Percentiles rank a stretch among this genome's conserved stretches.
phyloP scores from a whole-genome alignment of 1,140 invertebrate genomes.

The Nasonia longicornis region DNA sequence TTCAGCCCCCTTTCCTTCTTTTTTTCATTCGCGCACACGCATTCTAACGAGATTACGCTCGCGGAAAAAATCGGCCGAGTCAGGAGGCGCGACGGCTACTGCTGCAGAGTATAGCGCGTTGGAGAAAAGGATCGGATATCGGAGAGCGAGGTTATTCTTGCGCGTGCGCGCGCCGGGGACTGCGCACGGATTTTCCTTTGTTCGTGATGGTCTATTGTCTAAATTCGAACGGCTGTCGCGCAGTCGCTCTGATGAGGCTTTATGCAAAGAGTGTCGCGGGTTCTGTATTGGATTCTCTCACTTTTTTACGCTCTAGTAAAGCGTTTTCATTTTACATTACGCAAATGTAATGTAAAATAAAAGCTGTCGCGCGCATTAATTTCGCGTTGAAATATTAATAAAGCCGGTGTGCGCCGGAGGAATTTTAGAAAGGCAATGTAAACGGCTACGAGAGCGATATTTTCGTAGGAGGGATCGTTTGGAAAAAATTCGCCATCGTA shows the following conservation, averaged over 20 bases:
- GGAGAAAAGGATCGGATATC: slow-evolving; percentile 21
- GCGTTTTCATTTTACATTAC: too few relatives aligned
- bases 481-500: background rate
- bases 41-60: slow-evolving; percentile 28
- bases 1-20: background rate
- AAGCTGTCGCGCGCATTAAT: too few relatives aligned
- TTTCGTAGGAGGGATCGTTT: background rate
- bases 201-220: background rate
- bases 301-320: too few relatives aligned
- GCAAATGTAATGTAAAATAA: too few relatives aligned
- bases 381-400: too few relatives aligned
- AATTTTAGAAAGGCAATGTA: background rate
- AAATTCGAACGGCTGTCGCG: background rate
- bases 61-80: slow-evolving; percentile 15
- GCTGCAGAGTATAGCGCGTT: background rate
- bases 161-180: background rate
- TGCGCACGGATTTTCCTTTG: background rate
- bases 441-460: background rate
- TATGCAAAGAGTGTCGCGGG: background rate
- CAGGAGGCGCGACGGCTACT: background rate
- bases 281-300: background rate
- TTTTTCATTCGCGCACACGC: slow-evolving; percentile 1
- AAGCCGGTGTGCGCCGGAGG: too few relatives aligned
- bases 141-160: slow-evolving; percentile 3
- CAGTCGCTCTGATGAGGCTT: background rate